A percentile compares a stretch with the other conserved stretches of the same genome.
Evolutionary conservation across 1,140 invertebrate species (phyloP).

Genomic region (Pollicipes pollicipes): DNA sequence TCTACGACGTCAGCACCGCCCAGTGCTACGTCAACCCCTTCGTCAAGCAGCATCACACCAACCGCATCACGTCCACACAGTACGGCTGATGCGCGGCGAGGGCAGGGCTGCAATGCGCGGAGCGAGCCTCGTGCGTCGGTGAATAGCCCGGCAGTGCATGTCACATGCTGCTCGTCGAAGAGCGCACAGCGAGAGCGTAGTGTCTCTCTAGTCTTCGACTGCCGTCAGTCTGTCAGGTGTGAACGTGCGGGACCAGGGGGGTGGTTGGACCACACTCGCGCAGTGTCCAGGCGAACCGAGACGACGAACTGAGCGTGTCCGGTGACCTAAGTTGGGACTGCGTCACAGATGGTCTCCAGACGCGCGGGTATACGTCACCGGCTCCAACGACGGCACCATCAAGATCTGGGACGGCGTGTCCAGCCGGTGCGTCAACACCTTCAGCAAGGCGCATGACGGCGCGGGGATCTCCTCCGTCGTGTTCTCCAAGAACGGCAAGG

Average conservation of each 20-base stretch:
- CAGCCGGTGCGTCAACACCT: conserved; percentile 85
- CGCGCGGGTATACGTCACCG: conserved; percentile 72
- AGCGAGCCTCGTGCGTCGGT: no score
- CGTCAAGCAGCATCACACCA: conserved; percentile 77
- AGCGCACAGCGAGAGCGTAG: no score
- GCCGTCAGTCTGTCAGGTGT: no score
- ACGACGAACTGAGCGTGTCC: no score
- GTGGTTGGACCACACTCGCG: no score
- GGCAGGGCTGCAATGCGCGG: no score
- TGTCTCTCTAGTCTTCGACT: no score
- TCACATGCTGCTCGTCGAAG: no score
- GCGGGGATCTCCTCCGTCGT: conserved; percentile 81
- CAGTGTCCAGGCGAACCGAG: no score
- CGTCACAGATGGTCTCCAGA: conserved; percentile 40
- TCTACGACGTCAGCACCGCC: conserved; percentile 88
- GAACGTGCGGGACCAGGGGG: no score
- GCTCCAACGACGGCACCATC: conserved; percentile 79
- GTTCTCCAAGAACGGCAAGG: conserved; percentile 93
- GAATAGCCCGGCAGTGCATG: no score
- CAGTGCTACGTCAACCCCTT: conserved; percentile 89
- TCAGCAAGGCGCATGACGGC: conserved; percentile 81
- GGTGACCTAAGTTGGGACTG: no score
- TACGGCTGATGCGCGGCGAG: conserved; percentile 13
- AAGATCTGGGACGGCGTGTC: conserved; percentile 94
- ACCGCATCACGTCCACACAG: conserved; percentile 58